These are phyloP conservation scores for Penaeus monodon DNA, from an alignment of 2,888 invertebrate species.

Conservation along the genomic window DNA sequence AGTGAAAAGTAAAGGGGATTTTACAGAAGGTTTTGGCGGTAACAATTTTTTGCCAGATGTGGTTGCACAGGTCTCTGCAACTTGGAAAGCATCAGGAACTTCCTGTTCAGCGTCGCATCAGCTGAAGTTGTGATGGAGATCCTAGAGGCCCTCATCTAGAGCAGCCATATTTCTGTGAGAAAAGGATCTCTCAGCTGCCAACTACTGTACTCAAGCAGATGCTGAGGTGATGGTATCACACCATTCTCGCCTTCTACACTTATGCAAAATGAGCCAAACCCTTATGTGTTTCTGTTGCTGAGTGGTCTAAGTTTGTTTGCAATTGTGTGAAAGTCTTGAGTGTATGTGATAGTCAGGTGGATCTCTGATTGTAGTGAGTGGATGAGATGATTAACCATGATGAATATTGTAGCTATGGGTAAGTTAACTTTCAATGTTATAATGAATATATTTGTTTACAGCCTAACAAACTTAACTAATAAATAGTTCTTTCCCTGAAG, in stretches of 20 bases:
- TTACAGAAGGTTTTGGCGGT: conserved; percentile 33
- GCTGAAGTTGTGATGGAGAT: neutral
- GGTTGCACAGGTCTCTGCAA: no score
- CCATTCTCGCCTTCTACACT: no score
- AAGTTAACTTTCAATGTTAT: conserved; percentile 33
- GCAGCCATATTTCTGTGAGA: conserved; percentile 1
- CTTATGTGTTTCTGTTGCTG: no score
- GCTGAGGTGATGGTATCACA: no score
- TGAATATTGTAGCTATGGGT: conserved; percentile 20
- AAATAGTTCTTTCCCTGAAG: conserved; percentile 46
- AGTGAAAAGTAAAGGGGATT: conserved; percentile 15
- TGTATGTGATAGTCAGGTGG: no score
- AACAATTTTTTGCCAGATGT: no score
- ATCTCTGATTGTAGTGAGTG: neutral
- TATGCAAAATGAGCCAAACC: no score
- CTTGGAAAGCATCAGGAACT: neutral
- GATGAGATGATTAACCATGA: neutral
- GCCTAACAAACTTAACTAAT: conserved; percentile 43
- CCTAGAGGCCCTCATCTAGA: neutral
- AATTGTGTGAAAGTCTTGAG: neutral
- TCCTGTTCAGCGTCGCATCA: neutral
- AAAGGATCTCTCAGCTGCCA: neutral
- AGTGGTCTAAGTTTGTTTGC: no score
- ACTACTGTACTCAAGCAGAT: no score
- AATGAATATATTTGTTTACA: conserved; percentile 54